Percentiles rank a stretch among this genome's conserved stretches.
Conservation (phyloP, 2,888 invertebrate species). For the Bellardia pandia region DNA sequence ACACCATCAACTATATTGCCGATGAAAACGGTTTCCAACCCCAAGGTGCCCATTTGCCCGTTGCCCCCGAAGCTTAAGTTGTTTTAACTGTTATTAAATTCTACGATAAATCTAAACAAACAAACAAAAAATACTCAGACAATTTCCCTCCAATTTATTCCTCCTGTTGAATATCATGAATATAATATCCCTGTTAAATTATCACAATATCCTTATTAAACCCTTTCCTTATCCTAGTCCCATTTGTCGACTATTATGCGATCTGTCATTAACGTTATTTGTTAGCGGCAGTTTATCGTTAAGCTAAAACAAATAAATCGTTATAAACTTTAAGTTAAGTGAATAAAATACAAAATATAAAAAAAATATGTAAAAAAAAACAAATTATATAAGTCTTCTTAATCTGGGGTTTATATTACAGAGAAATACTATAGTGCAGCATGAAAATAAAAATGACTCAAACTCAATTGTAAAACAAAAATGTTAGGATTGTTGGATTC, state of each 20-base stretch:
- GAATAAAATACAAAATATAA: conserved; percentile 65
- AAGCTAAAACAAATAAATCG: conserved; percentile 56
- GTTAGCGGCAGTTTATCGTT: conserved; percentile 54
- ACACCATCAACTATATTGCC: conserved; percentile 85
- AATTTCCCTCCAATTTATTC: neutral
- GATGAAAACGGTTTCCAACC: conserved; percentile 83
- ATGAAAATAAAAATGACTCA: no score
- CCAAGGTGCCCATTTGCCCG: conserved; percentile 84
- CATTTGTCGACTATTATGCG: conserved; percentile 46
- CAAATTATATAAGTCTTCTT: neutral
- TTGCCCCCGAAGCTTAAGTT: conserved; percentile 75
- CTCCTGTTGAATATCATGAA: conserved; percentile 6
- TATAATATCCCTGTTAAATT: conserved; percentile 30
- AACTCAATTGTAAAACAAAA: no score
- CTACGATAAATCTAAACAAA: neutral
- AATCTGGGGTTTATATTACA: neutral
- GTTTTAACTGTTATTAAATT: conserved; percentile 37
- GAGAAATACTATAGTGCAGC: no score
- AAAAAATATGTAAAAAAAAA: conserved; percentile 60
- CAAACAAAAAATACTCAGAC: conserved; percentile 15
- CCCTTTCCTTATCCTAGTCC: conserved; percentile 72
- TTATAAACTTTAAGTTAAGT: conserved; percentile 73
- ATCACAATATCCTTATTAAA: conserved; percentile 14
- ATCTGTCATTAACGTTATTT: conserved; percentile 62
- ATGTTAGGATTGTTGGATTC: no score